phyloP scores from a whole-genome alignment of 2,113 vertebrate genomes.

The Hylia prasina region DNA sequence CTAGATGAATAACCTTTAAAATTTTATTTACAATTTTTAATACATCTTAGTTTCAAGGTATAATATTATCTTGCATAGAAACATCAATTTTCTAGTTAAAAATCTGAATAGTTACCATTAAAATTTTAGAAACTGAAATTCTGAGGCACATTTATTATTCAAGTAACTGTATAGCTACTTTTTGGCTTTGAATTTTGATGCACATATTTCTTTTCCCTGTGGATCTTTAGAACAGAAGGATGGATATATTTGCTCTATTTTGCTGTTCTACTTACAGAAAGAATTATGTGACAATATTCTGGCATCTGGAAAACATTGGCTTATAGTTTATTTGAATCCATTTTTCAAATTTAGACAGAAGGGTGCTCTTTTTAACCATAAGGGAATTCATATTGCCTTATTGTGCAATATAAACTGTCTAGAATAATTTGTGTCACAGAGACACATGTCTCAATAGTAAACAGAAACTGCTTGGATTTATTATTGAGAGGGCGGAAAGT shows the following conservation, averaged over 20 bases:
- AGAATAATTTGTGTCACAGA: conserved; percentile 29
- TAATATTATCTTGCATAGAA: background rate
- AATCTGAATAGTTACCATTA: background rate
- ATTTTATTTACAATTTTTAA: background rate
- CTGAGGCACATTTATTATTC: background rate
- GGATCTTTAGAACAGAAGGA: conserved; percentile 27
- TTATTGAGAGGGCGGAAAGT: background rate
- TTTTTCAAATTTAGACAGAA: conserved; percentile 51
- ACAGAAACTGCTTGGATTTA: conserved; percentile 42
- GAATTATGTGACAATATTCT: conserved; percentile 32
- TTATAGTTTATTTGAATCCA: conserved; percentile 46
- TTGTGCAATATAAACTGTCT: conserved; percentile 41
- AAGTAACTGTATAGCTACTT: background rate
- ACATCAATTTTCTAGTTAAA: background rate
- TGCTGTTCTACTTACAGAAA: conserved; percentile 24
- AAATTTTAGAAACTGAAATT: background rate
- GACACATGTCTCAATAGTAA: background rate
- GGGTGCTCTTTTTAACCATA: conserved; percentile 35
- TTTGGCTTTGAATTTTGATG: conserved; percentile 1
- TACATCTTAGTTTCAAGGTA: background rate
- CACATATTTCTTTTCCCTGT: background rate
- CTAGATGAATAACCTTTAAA: background rate
- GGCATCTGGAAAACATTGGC: conserved; percentile 51
- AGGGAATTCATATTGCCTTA: conserved; percentile 32
- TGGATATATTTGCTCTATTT: conserved; percentile 1